These are phyloP conservation scores for Plecotus auritus DNA, from an alignment of 2,113 vertebrate genomes.

Conservation along the genomic window DNA sequence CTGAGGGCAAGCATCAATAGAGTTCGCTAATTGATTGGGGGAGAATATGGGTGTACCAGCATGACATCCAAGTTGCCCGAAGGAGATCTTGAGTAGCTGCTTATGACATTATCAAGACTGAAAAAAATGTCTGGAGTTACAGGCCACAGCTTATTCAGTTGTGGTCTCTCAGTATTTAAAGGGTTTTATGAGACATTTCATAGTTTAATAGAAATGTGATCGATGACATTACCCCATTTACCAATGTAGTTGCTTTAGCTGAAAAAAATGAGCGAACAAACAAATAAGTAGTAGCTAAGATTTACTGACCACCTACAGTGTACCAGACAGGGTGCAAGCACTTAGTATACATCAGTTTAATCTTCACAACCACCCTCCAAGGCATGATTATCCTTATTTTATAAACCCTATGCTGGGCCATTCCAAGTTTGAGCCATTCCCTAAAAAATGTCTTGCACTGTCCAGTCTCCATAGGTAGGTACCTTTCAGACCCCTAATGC, in stretches of 20 bases:
- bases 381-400: not conserved
- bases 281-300: not conserved
- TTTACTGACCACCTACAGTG: not conserved
- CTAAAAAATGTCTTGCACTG: not conserved
- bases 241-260: not conserved
- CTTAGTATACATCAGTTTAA: not conserved
- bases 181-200: not conserved
- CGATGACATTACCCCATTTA: not conserved
- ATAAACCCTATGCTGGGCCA: not conserved
- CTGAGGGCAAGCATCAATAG: not conserved
- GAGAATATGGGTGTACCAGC: no score
- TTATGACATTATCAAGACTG: not conserved
- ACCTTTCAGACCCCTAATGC: not conserved
- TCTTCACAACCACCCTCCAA: not conserved
- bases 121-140: not conserved
- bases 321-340: no score
- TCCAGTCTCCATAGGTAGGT: not conserved
- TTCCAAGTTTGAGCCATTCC: not conserved
- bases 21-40: not conserved
- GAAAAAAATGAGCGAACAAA: not conserved
- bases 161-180: not conserved
- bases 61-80: not conserved
- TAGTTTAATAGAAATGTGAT: not conserved
- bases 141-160: no score
- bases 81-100: not conserved